These are phyloP conservation scores for Aurelia sp. DNA, from an alignment of 30 jellyfish, hydroid and myxozoan species.

Conservation along the genomic window DNA sequence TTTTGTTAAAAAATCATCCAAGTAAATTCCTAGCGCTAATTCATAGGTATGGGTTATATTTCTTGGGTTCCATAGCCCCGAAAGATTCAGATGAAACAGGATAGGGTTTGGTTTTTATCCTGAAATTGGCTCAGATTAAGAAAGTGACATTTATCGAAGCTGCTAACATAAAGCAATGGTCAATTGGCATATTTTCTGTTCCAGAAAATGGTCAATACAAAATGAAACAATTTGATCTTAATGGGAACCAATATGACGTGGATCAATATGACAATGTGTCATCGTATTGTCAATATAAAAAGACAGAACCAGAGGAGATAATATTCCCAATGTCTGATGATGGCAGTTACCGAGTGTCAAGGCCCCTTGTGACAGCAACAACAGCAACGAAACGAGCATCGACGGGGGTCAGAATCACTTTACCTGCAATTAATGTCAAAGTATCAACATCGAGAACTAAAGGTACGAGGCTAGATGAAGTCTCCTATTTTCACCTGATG, in stretches of 20 bases:
- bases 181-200: constrained; percentile 2
- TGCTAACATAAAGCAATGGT: background rate
- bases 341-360: constrained; percentile 4
- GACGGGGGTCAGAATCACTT: constrained; percentile 49
- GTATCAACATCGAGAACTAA: constrained; percentile 14
- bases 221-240: constrained; percentile 8
- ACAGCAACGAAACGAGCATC: constrained; percentile 8
- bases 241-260: background rate
- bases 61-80: no score
- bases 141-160: no score
- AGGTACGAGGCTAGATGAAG: no score
- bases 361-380: constrained; percentile 5
- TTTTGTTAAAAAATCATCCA: no score
- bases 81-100: no score
- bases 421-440: constrained; percentile 59
- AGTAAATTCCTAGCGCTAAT: no score
- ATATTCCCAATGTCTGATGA: constrained; percentile 1
- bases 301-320: background rate
- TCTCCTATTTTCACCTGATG: no score
- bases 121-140: no score
- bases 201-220: constrained; percentile 4
- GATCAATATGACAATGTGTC: background rate
- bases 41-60: no score
- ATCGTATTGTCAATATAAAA: background rate
- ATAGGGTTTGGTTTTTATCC: no score